Percentiles rank a stretch among this genome's conserved stretches.
Conservation (phyloP, 2,888 invertebrate species). For the Thereva unica region DNA sequence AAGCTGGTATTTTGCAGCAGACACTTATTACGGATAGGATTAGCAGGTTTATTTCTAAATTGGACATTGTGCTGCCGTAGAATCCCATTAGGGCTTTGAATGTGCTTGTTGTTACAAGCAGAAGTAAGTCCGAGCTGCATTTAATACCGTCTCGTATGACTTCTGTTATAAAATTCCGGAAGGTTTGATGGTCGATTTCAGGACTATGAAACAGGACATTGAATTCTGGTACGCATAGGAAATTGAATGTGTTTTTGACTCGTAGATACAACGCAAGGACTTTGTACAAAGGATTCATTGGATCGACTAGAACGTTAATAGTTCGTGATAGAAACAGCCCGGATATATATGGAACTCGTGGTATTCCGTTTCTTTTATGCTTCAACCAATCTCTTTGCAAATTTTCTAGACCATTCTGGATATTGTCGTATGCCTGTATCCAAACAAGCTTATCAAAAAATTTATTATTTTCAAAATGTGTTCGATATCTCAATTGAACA, state of each 20-base stretch:
- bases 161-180: slow-evolving; percentile 78
- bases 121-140: slow-evolving; percentile 72
- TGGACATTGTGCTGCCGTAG: slow-evolving; percentile 67
- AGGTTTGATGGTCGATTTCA: slow-evolving; percentile 69
- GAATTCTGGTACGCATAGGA: slow-evolving; percentile 84
- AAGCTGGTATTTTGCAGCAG: slow-evolving; percentile 67
- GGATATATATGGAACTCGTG: slow-evolving; percentile 53
- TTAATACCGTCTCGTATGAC: slow-evolving; percentile 77
- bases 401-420: slow-evolving; percentile 53
- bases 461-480: slow-evolving; percentile 72
- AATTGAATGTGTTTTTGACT: slow-evolving; percentile 75
- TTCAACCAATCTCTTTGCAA: slow-evolving; percentile 52
- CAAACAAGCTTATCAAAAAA: slow-evolving; percentile 56
- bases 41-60: slow-evolving; percentile 65
- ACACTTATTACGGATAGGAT: slow-evolving; percentile 69
- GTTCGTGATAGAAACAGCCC: slow-evolving; percentile 54
- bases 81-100: slow-evolving; percentile 78
- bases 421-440: slow-evolving; percentile 55
- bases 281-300: slow-evolving; percentile 75
- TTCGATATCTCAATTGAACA: slow-evolving; percentile 72
- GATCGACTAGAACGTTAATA: slow-evolving; percentile 71
- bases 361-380: slow-evolving; percentile 54
- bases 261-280: slow-evolving; percentile 78
- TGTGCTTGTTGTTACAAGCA: slow-evolving; percentile 73
- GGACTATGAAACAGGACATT: slow-evolving; percentile 81